These are phyloP conservation scores for Caenorhabditis elegans DNA, from an alignment of 1,140 invertebrate species.

Conservation along the genomic window WBcel235 BX284604.4:7778001-7778500, in stretches of 20 bases:
- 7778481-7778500: not conserved
- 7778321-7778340: not conserved
- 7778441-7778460: not conserved
- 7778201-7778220: not conserved
- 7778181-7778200: not conserved
- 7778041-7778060: not conserved
- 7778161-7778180: not conserved
- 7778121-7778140: slow-evolving; percentile 26
- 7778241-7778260: slow-evolving; percentile 28
- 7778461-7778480: not conserved
- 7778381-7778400: not conserved
- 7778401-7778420: slow-evolving; percentile 1
- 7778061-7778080: not conserved
- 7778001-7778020: not conserved
- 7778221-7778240: not conserved
- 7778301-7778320: not conserved
- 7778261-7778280: not conserved
- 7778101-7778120: not conserved
- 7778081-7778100: not conserved
- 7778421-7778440: not conserved
- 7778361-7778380: not conserved
- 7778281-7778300: slow-evolving; percentile 8
- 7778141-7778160: not conserved
- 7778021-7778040: not conserved
- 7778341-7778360: slow-evolving; percentile 21